Conservation (phyloP, 2,113 vertebrate genomes). For the Heterochromis multidens region DNA sequence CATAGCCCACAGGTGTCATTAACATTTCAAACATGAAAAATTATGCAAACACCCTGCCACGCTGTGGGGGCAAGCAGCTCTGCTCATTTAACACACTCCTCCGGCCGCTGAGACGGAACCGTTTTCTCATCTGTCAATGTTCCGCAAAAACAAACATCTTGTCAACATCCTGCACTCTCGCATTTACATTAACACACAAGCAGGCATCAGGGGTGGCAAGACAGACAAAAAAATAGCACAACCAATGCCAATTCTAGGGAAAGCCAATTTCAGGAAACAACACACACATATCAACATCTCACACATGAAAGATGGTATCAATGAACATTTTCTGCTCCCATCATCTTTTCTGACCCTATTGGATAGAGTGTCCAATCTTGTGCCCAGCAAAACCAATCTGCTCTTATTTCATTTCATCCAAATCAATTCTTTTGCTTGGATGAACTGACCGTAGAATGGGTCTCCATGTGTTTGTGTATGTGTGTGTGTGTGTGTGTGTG, state of each 20-base stretch:
- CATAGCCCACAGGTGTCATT: constrained; percentile 62
- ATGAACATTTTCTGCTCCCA: constrained; percentile 54
- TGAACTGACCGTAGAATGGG: constrained; percentile 33
- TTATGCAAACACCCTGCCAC: constrained; percentile 46
- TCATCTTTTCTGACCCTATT: constrained; percentile 57
- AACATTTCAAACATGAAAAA: constrained; percentile 59
- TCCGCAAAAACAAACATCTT: constrained; percentile 40
- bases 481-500: constrained; percentile 22
- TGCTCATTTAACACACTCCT: constrained; percentile 33
- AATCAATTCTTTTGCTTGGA: constrained; percentile 54
- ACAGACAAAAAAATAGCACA: not conserved
- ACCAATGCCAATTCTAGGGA: not conserved
- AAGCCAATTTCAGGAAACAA: constrained; percentile 35
- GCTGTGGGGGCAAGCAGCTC: constrained; percentile 19
- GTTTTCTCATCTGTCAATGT: constrained; percentile 31
- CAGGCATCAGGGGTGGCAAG: not conserved
- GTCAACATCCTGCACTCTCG: constrained; percentile 23
- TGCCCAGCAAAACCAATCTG: constrained; percentile 57
- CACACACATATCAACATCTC: constrained; percentile 11
- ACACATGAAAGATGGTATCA: constrained; percentile 57
- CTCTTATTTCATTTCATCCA: constrained; percentile 58
- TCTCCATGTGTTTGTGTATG: not conserved
- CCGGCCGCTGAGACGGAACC: constrained; percentile 5
- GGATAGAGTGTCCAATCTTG: constrained; percentile 28
- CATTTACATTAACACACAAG: constrained; percentile 10